Conservation (phyloP, 1,140 invertebrate species). For the Meteorus sp. region DNA sequence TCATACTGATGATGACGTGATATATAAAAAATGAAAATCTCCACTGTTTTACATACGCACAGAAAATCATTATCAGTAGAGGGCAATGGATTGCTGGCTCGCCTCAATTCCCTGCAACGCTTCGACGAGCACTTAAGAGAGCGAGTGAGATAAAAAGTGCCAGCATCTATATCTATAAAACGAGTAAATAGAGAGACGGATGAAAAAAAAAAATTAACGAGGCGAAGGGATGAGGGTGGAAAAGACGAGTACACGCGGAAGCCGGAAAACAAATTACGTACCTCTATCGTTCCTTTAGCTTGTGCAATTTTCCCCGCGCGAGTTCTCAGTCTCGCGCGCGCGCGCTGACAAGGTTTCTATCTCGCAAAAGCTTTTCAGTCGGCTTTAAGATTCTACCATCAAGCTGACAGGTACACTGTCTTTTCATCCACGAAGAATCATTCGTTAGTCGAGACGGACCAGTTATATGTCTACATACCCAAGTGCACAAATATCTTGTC, state of each 20-base stretch:
- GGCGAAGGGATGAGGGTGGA: neutral
- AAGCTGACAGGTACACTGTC: slow-evolving; percentile 45
- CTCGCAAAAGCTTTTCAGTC: slow-evolving; percentile 36
- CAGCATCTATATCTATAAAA: slow-evolving; percentile 27
- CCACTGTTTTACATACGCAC: neutral
- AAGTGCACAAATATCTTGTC: no score
- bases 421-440: slow-evolving; percentile 47
- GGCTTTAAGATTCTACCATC: slow-evolving; percentile 32
- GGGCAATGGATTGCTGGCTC: slow-evolving; percentile 35
- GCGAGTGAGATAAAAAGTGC: slow-evolving; percentile 16
- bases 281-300: slow-evolving; percentile 30
- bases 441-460: slow-evolving; percentile 38
- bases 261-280: slow-evolving; percentile 46
- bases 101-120: slow-evolving; percentile 25
- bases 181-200: neutral
- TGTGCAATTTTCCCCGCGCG: slow-evolving; percentile 39
- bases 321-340: no score
- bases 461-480: neutral
- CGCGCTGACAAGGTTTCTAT: slow-evolving; percentile 30
- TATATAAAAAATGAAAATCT: neutral
- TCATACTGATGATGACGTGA: neutral
- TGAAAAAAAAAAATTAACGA: slow-evolving; percentile 12
- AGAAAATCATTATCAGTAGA: slow-evolving; percentile 20
- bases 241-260: slow-evolving; percentile 30
- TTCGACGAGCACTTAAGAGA: slow-evolving; percentile 16